These are phyloP conservation scores for Oceanodroma tethys DNA, from an alignment of 2,113 vertebrate species.

Conservation along the genomic window DNA sequence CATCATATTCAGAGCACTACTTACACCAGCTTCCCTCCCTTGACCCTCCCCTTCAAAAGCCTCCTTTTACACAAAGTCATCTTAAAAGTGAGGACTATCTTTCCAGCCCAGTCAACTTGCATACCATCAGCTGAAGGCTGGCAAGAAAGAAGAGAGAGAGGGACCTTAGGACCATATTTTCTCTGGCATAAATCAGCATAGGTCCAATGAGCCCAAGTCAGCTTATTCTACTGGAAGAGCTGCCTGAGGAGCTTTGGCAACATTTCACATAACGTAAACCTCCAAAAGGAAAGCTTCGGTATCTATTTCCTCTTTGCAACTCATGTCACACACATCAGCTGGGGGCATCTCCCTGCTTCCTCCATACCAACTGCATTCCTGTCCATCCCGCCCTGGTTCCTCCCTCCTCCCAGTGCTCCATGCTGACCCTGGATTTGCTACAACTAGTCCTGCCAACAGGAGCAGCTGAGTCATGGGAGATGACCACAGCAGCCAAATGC, in stretches of 20 bases:
- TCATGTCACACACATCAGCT: neutral
- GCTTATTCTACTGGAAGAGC: neutral
- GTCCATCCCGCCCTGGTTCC: neutral
- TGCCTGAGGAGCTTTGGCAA: neutral
- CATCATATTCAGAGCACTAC: neutral
- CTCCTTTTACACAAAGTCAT: neutral
- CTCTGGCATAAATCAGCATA: neutral
- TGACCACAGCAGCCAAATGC: slow-evolving; percentile 42
- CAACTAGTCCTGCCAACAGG: slow-evolving; percentile 46
- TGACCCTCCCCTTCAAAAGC: neutral
- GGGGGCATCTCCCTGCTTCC: neutral
- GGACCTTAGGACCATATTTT: neutral
- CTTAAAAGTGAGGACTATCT: neutral
- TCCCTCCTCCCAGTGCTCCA: neutral
- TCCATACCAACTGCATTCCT: neutral
- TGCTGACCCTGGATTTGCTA: neutral
- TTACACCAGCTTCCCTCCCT: neutral
- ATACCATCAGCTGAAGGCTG: neutral
- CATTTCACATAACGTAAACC: neutral
- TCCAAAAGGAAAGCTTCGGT: neutral
- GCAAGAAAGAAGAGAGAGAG: neutral
- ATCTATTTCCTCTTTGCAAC: neutral
- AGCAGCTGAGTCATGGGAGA: slow-evolving; percentile 51
- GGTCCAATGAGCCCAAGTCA: neutral
- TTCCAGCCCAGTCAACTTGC: neutral